These are phyloP conservation scores for Serilophus lunatus DNA, from an alignment of 2,113 vertebrate species.

Conservation along the genomic window DNA sequence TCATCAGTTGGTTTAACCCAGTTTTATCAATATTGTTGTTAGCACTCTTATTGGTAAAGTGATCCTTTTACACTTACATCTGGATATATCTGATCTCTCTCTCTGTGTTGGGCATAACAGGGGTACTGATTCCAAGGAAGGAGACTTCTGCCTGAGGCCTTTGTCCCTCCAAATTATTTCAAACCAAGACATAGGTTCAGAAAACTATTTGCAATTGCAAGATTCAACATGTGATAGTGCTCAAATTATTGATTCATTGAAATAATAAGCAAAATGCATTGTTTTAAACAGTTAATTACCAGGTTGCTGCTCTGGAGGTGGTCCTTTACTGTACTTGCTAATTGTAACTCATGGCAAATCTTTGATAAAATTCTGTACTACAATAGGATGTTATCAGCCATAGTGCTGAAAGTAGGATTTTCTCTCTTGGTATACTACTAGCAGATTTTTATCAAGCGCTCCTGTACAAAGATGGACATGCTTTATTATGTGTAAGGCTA, in stretches of 20 bases:
- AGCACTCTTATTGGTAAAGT: not conserved
- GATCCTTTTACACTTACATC: not conserved
- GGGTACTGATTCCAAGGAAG: not conserved
- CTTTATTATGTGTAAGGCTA: not conserved
- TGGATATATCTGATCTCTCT: not conserved
- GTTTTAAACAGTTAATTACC: not conserved
- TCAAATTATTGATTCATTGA: not conserved
- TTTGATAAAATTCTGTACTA: not conserved
- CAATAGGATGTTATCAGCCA: not conserved
- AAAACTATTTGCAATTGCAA: not conserved
- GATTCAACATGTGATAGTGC: fast-evolving
- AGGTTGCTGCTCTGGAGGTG: not conserved
- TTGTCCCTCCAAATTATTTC: not conserved
- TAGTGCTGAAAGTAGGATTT: not conserved
- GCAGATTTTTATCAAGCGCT: not conserved
- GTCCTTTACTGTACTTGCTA: not conserved
- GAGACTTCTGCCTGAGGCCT: not conserved
- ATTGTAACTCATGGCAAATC: fast-evolving
- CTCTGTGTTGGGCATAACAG: not conserved
- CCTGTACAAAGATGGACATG: not conserved
- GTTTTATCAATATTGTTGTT: not conserved
- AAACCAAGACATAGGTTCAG: not conserved
- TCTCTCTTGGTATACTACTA: not conserved
- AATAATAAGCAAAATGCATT: not conserved
- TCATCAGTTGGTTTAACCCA: not conserved